These are phyloP conservation scores for Catotricha subobsoleta DNA, from an alignment of 2,888 invertebrate genomes.

Conservation along the genomic window DNA sequence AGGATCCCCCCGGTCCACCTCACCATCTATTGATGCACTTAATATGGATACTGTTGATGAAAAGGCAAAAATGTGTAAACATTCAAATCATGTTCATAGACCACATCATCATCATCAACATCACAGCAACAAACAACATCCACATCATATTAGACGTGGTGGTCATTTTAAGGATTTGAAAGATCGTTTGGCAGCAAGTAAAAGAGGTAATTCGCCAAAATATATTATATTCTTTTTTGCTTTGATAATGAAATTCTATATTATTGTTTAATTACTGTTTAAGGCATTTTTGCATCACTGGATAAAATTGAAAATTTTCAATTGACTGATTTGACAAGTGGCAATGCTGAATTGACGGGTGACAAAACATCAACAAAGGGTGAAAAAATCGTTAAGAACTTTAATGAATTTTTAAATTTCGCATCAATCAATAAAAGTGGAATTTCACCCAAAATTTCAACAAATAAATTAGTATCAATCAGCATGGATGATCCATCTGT, in stretches of 20 bases:
- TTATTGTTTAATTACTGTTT: neutral
- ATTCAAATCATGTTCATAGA: too few species aligned
- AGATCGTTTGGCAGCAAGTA: slow-evolving; percentile 34
- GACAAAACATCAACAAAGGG: slow-evolving; percentile 16
- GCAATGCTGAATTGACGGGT: neutral
- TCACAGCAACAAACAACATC: too few species aligned
- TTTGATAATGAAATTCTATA: neutral
- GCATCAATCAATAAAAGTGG: slow-evolving; percentile 46
- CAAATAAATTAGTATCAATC: neutral
- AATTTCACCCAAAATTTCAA: slow-evolving; percentile 24
- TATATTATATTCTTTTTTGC: neutral
- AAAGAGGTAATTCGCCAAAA: slow-evolving; percentile 25
- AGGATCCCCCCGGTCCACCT: too few species aligned
- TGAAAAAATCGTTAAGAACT: slow-evolving; percentile 49
- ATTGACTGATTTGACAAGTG: slow-evolving; percentile 21
- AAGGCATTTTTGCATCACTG: slow-evolving; percentile 36
- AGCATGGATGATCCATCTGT: slow-evolving; percentile 13
- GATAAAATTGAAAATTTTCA: slow-evolving; percentile 37
- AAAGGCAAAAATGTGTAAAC: too few species aligned
- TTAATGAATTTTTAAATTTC: slow-evolving; percentile 70
- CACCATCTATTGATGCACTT: neutral
- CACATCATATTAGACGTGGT: slow-evolving; percentile 15
- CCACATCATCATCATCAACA: too few species aligned
- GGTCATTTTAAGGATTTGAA: slow-evolving; percentile 38
- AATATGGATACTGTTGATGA: neutral